Percentiles rank a stretch among this genome's conserved stretches.
phyloP scores from a whole-genome alignment of 2,797 vertebrate genomes.

The Poecilia gillii region DNA sequence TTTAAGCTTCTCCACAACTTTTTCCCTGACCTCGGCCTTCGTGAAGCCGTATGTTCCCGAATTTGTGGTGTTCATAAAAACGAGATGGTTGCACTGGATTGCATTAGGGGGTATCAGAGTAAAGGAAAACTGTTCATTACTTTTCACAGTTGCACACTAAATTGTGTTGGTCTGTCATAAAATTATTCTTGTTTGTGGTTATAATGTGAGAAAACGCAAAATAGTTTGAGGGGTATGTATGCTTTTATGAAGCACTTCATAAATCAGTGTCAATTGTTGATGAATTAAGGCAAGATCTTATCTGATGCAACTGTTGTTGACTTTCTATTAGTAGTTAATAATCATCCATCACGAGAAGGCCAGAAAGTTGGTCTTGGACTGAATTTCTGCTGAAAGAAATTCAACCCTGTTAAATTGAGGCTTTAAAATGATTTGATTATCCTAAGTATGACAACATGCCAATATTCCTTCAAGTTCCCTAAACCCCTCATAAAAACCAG shows the following conservation, averaged over 20 bases:
- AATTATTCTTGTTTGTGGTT: neutral
- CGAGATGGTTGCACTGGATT: neutral
- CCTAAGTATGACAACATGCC: constrained; percentile 16
- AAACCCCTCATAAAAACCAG: constrained; percentile 27
- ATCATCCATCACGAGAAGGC: constrained; percentile 10
- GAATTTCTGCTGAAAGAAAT: constrained; percentile 13
- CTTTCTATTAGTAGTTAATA: neutral
- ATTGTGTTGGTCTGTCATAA: neutral
- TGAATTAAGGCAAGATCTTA: neutral
- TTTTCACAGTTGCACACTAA: neutral
- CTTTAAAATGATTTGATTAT: constrained; percentile 22
- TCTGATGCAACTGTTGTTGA: constrained; percentile 3
- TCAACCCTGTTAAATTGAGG: neutral
- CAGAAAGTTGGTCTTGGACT: neutral
- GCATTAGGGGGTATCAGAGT: neutral
- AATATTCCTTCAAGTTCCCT: constrained; percentile 12
- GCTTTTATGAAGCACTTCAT: neutral
- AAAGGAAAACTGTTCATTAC: neutral
- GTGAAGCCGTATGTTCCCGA: neutral
- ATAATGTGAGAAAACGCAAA: neutral
- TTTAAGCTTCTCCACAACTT: neutral
- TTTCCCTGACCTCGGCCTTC: neutral
- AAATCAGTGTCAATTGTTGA: neutral
- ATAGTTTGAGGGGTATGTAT: neutral
- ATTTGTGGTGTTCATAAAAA: neutral